Base-by-base conservation (phyloP, 1,140 invertebrate genomes). In the Cephus cinctus region DNA sequence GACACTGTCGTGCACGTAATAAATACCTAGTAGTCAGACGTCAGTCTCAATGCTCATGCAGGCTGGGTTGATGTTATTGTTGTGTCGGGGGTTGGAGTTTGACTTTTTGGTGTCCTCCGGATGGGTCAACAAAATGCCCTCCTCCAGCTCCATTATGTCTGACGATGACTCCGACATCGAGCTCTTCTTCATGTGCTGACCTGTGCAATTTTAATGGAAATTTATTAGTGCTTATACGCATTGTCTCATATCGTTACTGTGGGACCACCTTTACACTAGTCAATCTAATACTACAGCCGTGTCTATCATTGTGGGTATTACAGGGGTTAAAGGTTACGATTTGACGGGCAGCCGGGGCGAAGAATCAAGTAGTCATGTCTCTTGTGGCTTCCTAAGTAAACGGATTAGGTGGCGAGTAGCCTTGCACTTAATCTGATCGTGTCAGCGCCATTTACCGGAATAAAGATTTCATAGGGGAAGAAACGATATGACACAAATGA, bases 121-220 rank as follows among this genome's bases (percentile, higher is more conserved):
- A 75, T 86, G 81, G 80, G 84, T 81, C 63, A 88, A 77, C 63
- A 91, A 76, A 64, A 91, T 86, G 56, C 89, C 87, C 74, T 96
- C 93, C 65, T 96, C 94, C 75, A 96, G 83, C 76, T 96, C 94
- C 85, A 95, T 93, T 73, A 95, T 90, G 73, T 96, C 93, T 57
- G 93, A 96, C 60, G 92, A 92, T 47, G 92, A 95, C 75, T 96
- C 93, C 58, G 90, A 92, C 72, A 92, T 83, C 62, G 91, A 90
- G 68, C 87, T 89, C 73, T 92, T 90, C 81, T 92, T 92, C 81
- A 92, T 85, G 78, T 91, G 89, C 83, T 92, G 86, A 79, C 88
- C 88, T 87, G 80, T 52, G 63, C 67, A 21, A 19, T 41, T 36
- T 2, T 31, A 4, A 23, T 39, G 20, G n/a, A 9, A 36, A 46